Base-by-base conservation (phyloP, 2,888 invertebrate species). In the Uloborus plumipes region DNA sequence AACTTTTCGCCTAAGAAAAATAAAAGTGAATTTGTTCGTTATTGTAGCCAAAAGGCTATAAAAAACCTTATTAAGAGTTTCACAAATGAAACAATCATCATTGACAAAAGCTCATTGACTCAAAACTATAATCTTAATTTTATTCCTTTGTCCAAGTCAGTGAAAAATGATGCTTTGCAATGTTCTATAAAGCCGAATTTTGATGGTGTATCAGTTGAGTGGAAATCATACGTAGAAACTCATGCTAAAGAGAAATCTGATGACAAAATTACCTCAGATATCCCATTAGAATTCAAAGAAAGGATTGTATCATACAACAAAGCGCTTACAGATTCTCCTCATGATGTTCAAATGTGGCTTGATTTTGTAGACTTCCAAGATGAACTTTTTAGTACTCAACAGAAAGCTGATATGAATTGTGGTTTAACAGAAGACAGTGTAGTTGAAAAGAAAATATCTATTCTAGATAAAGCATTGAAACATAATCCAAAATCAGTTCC, bases 291-390 rank as follows among this genome's bases (percentile, higher is more conserved):
- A 13, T 22, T 77, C 2, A 47, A 80, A n/a, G 55, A 65, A 9
- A 72, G 70, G 65, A 78, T 53, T 20, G 66, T 66, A 18, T 49
- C 80, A 14, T 90, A 86, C 80, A 90, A 90, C 84, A 87, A 87
- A 79, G 82, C 86, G 58, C 85, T 89, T 14, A 85, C 88, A 59
- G 88, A 88, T 47, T 85, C 88, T 50, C 89, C 90, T 18, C 69
- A 85, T 16, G 87, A 90, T 86, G 85, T 89, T 13, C 74, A 87
- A 47, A 78, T 88, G 31, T 90, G 90, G 90, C 80, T 90, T 13
- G 88, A 90, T 47, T 90, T 90, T 88, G 87, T 90, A 4, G 86
- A 87, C n/a, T 90, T 89, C 85, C 90, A 90, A 85, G 89, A 90
- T 76, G 85, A 87, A 26, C 31, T 87, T 6, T 72, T 66, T n/a